A percentile compares a stretch with the other conserved stretches of the same genome.
These are phyloP conservation scores for Prionailurus viverrinus DNA, from an alignment of 2,113 vertebrate genomes.

Conservation along the genomic window DNA sequence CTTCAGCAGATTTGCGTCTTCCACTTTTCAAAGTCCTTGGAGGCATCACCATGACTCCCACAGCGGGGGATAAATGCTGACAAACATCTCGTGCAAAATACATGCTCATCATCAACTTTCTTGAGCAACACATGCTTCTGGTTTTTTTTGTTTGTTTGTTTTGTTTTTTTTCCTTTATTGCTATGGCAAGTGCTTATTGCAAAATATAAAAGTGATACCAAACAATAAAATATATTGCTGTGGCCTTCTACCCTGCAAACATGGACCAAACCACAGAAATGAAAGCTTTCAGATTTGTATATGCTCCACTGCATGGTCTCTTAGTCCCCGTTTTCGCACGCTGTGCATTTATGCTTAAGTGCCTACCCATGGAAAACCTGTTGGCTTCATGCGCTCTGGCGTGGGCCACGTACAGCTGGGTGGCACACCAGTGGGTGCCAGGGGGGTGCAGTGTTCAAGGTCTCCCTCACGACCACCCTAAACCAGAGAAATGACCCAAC, in stretches of 20 bases:
- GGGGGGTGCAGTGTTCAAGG: no score
- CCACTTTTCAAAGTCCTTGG: background rate
- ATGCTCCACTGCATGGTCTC: background rate
- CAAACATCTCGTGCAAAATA: slow-evolving; percentile 8
- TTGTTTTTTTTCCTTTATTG: background rate
- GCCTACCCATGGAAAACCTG: background rate
- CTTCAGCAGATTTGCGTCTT: background rate
- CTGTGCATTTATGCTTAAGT: background rate
- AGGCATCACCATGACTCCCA: background rate
- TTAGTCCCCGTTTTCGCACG: background rate
- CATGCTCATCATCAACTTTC: background rate
- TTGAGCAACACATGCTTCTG: background rate
- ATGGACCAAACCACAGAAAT: background rate
- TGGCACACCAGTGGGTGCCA: background rate
- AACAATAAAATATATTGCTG: background rate
- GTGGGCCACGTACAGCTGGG: background rate
- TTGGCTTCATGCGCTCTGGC: background rate
- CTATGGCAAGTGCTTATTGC: background rate
- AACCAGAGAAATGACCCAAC: background rate
- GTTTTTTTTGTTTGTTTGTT: background rate
- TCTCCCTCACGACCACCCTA: background rate
- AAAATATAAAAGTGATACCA: background rate
- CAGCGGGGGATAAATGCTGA: background rate
- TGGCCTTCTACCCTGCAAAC: background rate
- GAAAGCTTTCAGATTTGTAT: background rate